These are phyloP conservation scores for Gastracanthus pulcherrimus DNA, from an alignment of 2,888 invertebrate genomes.

Conservation along the genomic window DNA sequence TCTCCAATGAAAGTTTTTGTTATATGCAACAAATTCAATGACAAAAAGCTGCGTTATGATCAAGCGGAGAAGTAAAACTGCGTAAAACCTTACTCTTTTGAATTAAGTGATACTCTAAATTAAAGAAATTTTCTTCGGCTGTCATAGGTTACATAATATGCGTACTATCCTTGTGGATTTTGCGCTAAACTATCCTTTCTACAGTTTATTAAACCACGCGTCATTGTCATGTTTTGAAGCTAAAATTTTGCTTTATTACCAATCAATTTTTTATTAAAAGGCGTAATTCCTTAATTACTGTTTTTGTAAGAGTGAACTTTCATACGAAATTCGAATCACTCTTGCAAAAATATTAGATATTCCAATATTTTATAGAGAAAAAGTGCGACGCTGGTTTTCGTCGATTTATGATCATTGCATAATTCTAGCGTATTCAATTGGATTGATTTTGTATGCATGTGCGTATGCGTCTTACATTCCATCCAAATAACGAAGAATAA, in stretches of 20 bases:
- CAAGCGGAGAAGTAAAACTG: not conserved
- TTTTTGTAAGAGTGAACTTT: not conserved
- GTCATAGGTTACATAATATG: too few species aligned
- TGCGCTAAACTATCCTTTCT: too few species aligned
- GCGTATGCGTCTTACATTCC: slow-evolving; percentile 70
- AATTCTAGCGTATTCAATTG: slow-evolving; percentile 5
- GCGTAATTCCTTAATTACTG: not conserved
- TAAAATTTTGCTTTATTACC: not conserved
- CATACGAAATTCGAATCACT: not conserved
- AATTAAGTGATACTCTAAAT: too few species aligned
- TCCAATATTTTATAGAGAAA: slow-evolving; percentile 1
- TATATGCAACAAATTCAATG: not conserved
- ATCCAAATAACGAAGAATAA: slow-evolving; percentile 60
- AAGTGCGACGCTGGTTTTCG: slow-evolving; percentile 17
- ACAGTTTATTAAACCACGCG: too few species aligned
- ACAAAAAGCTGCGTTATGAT: not conserved
- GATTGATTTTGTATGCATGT: slow-evolving; percentile 27
- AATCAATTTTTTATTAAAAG: not conserved
- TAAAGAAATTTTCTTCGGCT: too few species aligned
- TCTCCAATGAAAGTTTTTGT: not conserved
- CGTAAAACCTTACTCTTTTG: too few species aligned
- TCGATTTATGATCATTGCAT: not conserved
- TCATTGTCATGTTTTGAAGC: not conserved
- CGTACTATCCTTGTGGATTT: too few species aligned
- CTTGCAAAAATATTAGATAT: not conserved